phyloP scores from a whole-genome alignment of 2,113 vertebrate species.

The Bothrops jararaca region DNA sequence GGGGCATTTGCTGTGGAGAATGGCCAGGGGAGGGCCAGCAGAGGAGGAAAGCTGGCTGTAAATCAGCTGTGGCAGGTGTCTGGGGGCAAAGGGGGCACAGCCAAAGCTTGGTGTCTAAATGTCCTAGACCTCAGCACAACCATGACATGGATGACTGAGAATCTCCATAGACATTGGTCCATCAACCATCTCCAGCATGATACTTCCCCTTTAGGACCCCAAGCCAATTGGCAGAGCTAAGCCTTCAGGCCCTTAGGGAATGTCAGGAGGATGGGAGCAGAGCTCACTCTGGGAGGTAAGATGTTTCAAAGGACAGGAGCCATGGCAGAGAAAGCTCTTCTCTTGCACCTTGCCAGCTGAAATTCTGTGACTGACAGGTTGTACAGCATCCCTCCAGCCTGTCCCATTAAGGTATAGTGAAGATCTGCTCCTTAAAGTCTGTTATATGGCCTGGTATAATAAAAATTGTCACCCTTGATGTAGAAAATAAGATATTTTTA shows the following conservation, averaged over 20 bases:
- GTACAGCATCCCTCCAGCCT: neutral
- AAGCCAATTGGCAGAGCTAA: neutral
- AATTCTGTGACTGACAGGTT: neutral
- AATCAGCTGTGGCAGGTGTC: too few species aligned
- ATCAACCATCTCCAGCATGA: neutral
- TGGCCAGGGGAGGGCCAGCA: too few species aligned
- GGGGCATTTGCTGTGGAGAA: too few species aligned
- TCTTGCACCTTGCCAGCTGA: neutral
- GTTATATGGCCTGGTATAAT: slow-evolving; percentile 14
- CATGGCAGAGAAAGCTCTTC: neutral
- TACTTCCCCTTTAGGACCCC: neutral
- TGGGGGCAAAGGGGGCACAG: too few species aligned
- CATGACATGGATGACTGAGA: too few species aligned
- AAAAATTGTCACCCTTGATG: slow-evolving; percentile 34
- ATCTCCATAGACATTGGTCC: neutral
- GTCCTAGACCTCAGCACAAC: too few species aligned
- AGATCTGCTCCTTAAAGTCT: neutral
- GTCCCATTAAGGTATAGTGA: neutral
- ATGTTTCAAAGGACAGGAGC: neutral
- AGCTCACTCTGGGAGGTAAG: neutral
- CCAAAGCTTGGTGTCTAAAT: too few species aligned
- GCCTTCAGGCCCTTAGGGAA: neutral
- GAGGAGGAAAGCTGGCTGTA: too few species aligned
- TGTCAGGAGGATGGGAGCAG: neutral
- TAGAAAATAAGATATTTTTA: slow-evolving; percentile 33